Evolutionary conservation across 2,113 vertebrate genomes (phyloP).

Genomic region (zebrafish (Danio rerio)): GRCz12tu NC_133184.1:49504001-49504500

Average conservation of each 20-base stretch:
- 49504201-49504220: neutral
- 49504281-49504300: neutral
- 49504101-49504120: neutral
- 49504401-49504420: too few relatives aligned
- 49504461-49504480: too few relatives aligned
- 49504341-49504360: too few relatives aligned
- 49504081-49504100: neutral
- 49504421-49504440: too few relatives aligned
- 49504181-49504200: neutral
- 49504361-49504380: too few relatives aligned
- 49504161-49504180: conserved; percentile 24
- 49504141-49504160: neutral
- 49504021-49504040: too few relatives aligned
- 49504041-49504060: neutral
- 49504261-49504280: neutral
- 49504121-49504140: neutral
- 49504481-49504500: too few relatives aligned
- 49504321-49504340: neutral
- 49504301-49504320: neutral
- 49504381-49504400: too few relatives aligned
- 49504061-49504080: neutral
- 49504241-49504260: neutral
- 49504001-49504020: too few relatives aligned
- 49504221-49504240: neutral
- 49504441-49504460: too few relatives aligned